These are phyloP conservation scores for Platysteira castanea DNA, from an alignment of 2,113 vertebrate species.

Conservation along the genomic window DNA sequence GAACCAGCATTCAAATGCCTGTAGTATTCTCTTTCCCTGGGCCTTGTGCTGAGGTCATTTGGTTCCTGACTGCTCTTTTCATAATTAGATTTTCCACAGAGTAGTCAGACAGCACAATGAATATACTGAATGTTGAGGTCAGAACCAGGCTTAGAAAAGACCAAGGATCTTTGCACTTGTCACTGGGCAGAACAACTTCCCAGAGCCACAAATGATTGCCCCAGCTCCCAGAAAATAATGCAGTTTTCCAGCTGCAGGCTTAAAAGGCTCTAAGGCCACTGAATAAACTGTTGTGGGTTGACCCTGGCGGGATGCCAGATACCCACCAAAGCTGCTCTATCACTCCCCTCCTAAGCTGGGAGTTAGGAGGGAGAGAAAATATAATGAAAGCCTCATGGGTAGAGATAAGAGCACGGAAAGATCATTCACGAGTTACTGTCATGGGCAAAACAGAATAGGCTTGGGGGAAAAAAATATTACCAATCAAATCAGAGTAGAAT, in stretches of 20 bases:
- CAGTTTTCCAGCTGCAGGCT: not conserved
- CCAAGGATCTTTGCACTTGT: not conserved
- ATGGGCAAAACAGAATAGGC: not conserved
- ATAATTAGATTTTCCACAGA: not conserved
- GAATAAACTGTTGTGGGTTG: not conserved
- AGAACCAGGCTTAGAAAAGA: conserved; percentile 1
- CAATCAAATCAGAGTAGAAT: not conserved
- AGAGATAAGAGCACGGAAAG: not conserved
- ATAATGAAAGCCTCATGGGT: not conserved
- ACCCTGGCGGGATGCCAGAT: not conserved
- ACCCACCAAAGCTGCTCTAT: not conserved
- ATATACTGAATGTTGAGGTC: not conserved
- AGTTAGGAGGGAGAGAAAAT: not conserved
- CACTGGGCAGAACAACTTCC: not conserved
- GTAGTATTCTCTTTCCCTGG: not conserved
- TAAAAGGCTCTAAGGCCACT: not conserved
- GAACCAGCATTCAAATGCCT: not conserved
- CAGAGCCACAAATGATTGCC: not conserved
- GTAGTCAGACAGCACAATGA: not conserved
- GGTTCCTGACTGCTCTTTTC: not conserved
- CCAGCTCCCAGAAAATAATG: not conserved
- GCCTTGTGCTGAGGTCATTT: not conserved
- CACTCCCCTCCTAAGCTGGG: not conserved
- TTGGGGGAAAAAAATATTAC: not conserved
- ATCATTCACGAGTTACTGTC: not conserved